Percentiles rank a stretch among this genome's conserved stretches.
phyloP scores from a whole-genome alignment of 2,888 invertebrate species.

The Tachina grossa region DNA sequence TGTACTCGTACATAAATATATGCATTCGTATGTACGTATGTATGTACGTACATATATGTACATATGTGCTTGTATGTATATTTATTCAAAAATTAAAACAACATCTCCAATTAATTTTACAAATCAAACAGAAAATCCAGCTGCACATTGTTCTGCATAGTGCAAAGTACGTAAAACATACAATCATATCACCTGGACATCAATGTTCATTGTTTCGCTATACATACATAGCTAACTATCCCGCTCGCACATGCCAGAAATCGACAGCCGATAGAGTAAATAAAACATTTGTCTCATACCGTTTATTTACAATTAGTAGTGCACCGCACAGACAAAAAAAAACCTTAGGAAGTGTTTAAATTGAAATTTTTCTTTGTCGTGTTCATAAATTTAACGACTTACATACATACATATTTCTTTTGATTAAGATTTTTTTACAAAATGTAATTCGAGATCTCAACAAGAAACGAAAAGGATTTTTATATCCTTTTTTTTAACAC shows the following conservation, averaged over 20 bases:
- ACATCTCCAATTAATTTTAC: conserved; percentile 42
- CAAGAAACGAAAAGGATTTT: conserved; percentile 38
- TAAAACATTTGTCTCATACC: conserved; percentile 40
- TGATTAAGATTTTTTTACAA: conserved; percentile 44
- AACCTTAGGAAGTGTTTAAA: conserved; percentile 66
- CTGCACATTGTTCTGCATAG: conserved; percentile 34
- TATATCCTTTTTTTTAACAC: conserved; percentile 32
- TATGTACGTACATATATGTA: neutral
- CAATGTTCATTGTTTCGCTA: conserved; percentile 1
- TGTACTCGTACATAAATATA: neutral
- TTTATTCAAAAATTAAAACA: conserved; percentile 10
- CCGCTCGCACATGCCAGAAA: neutral
- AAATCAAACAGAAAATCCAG: conserved; percentile 49
- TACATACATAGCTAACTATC: neutral
- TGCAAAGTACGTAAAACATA: neutral
- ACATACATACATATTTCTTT: conserved; percentile 25
- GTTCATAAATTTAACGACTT: conserved; percentile 57
- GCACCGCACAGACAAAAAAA: conserved; percentile 47
- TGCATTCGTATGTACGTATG: neutral
- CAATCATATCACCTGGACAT: conserved; percentile 59
- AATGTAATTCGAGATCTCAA: conserved; percentile 50
- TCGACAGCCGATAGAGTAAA: conserved; percentile 22
- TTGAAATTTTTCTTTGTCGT: conserved; percentile 2
- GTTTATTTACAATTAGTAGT: conserved; percentile 45
- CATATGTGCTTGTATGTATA: neutral